Evolutionary conservation across 2,113 vertebrate genomes (phyloP).

Genomic region (Prolemur simus): DNA sequence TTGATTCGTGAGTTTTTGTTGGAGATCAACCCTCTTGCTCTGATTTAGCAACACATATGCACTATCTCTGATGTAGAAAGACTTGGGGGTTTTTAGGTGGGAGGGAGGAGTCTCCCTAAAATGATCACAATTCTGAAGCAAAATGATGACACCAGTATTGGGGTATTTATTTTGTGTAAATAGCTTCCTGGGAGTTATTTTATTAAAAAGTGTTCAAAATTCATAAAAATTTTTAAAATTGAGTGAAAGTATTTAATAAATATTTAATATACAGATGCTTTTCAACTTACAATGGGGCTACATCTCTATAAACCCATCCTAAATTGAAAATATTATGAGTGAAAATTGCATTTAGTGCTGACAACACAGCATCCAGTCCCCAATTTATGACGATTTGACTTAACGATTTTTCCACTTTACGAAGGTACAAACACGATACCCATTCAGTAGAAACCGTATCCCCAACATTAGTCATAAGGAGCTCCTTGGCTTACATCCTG

Average conservation of each 20-base stretch:
- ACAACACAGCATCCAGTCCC: too few species aligned
- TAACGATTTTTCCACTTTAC: too few species aligned
- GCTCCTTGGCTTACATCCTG: too few species aligned
- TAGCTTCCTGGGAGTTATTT: constrained; percentile 27
- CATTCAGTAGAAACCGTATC: too few species aligned
- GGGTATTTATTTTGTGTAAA: background rate
- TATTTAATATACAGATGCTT: background rate
- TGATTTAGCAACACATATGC: background rate
- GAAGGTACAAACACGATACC: too few species aligned
- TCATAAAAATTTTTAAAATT: background rate
- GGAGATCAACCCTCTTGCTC: background rate
- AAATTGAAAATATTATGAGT: too few species aligned
- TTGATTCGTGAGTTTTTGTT: background rate
- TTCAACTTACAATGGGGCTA: too few species aligned
- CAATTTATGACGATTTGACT: too few species aligned
- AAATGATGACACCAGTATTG: background rate
- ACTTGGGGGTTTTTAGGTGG: background rate
- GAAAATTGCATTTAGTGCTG: too few species aligned
- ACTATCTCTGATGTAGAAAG: background rate
- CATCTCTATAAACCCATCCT: too few species aligned
- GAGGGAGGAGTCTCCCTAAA: background rate
- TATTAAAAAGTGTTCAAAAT: background rate
- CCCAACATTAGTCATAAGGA: too few species aligned
- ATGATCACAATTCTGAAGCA: background rate
- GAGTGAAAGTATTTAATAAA: background rate